phyloP scores from a whole-genome alignment of 2,888 invertebrate genomes.

The Antheraea assamensis region DNA sequence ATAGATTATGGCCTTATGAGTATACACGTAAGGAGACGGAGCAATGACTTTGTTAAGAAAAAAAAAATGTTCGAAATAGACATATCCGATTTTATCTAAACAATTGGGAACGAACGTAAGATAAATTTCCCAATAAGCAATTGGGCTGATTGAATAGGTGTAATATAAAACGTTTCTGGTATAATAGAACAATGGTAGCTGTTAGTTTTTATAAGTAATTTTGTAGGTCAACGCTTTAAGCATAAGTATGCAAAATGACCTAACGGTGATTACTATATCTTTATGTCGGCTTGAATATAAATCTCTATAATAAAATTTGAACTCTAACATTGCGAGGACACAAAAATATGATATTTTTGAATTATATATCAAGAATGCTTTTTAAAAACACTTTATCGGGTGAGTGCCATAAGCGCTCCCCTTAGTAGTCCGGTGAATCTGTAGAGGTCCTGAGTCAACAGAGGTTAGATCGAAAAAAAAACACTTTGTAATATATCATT shows the following conservation, averaged over 20 bases:
- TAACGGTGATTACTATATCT: background rate
- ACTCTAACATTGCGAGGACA: background rate
- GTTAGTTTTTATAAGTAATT: background rate
- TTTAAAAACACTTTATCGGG: no score
- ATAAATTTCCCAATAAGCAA: background rate
- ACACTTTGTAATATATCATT: background rate
- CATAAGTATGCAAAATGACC: slow-evolving; percentile 5
- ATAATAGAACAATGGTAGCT: background rate
- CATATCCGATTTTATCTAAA: background rate
- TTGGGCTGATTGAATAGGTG: background rate
- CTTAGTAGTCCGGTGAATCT: no score
- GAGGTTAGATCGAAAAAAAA: no score
- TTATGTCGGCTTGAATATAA: background rate
- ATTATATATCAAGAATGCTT: background rate
- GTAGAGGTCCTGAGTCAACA: no score
- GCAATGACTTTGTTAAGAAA: background rate
- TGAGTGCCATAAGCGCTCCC: no score
- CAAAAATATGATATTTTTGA: background rate
- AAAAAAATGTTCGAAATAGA: background rate
- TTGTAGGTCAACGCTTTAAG: background rate
- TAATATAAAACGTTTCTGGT: background rate
- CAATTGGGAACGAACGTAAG: background rate
- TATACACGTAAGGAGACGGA: background rate
- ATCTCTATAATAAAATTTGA: background rate
- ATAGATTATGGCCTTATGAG: background rate